Percentiles rank a stretch among this genome's conserved stretches.
These are phyloP conservation scores for Xiphophorus maculatus DNA, from an alignment of 2,113 vertebrate species.

Conservation along the genomic window DNA sequence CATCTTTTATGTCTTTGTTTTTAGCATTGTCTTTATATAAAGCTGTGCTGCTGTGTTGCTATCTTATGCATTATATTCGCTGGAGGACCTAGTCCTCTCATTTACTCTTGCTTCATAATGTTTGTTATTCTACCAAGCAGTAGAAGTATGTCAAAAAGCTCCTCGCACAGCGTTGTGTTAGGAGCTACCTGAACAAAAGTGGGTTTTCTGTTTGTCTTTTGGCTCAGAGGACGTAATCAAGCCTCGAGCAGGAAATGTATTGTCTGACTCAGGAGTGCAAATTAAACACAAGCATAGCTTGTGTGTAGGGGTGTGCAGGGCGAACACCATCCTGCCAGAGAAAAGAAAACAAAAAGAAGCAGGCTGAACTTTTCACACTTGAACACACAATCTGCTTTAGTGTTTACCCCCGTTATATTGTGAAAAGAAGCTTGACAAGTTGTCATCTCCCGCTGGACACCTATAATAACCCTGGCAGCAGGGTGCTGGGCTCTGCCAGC, in stretches of 20 bases:
- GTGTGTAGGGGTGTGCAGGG: slow-evolving; percentile 1
- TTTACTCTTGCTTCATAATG: too few species aligned
- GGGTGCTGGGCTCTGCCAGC: slow-evolving; percentile 25
- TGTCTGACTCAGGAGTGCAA: slow-evolving; percentile 15
- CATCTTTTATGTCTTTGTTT: neutral
- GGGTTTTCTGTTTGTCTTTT: slow-evolving; percentile 31
- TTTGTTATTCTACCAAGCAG: slow-evolving; percentile 2
- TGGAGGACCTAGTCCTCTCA: neutral
- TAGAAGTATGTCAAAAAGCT: slow-evolving; percentile 20
- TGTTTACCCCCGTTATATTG: slow-evolving; percentile 37
- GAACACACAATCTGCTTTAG: slow-evolving; percentile 20
- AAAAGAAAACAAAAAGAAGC: neutral
- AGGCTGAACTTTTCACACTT: slow-evolving; percentile 22
- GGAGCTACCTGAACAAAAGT: slow-evolving; percentile 6
- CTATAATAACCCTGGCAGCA: slow-evolving; percentile 48
- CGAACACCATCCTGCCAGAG: slow-evolving; percentile 13
- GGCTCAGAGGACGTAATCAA: slow-evolving; percentile 35
- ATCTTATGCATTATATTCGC: neutral
- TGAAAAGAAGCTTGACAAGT: slow-evolving; percentile 36
- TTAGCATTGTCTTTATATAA: neutral
- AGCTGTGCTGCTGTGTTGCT: neutral
- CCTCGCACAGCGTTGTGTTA: slow-evolving; percentile 8
- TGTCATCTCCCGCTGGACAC: slow-evolving; percentile 45
- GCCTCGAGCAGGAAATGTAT: slow-evolving; percentile 30
- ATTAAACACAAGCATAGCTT: slow-evolving; percentile 16